Evolutionary conservation across 2,113 vertebrate species (phyloP).

Genomic region (Galemys pyrenaicus): DNA sequence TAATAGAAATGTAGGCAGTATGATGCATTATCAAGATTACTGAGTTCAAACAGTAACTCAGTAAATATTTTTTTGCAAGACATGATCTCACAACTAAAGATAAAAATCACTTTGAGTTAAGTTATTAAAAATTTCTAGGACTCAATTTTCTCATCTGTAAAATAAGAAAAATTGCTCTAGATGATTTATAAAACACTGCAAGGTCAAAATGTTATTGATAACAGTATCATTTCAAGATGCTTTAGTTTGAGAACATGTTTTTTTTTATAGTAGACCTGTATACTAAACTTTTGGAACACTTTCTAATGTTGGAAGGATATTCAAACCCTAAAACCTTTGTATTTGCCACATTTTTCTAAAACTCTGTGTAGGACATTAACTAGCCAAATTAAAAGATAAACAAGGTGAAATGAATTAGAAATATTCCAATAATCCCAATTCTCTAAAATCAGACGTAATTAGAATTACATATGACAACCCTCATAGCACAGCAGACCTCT

Average conservation of each 20-base stretch:
- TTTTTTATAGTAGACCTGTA: background rate
- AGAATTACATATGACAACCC: background rate
- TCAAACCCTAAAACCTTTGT: background rate
- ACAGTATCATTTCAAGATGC: conserved; percentile 22
- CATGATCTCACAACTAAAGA: background rate
- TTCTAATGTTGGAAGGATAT: background rate
- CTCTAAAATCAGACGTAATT: background rate
- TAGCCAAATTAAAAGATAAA: background rate
- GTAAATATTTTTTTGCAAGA: background rate
- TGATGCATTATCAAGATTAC: background rate
- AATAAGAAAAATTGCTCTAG: background rate
- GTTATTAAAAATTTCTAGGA: background rate
- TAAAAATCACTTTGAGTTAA: conserved; percentile 37
- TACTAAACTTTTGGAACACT: background rate
- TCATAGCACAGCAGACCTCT: too few species aligned
- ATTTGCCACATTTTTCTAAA: background rate
- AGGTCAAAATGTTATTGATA: conserved; percentile 19
- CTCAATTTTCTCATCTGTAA: background rate
- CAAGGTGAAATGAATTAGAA: background rate
- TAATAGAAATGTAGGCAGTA: background rate
- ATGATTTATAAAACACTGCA: conserved; percentile 11
- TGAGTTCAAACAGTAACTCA: background rate
- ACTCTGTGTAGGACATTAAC: background rate
- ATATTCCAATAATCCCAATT: background rate
- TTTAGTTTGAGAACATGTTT: background rate